Base-by-base conservation (phyloP, 2,888 invertebrate species). In the Sphaerophoria taeniata region DNA sequence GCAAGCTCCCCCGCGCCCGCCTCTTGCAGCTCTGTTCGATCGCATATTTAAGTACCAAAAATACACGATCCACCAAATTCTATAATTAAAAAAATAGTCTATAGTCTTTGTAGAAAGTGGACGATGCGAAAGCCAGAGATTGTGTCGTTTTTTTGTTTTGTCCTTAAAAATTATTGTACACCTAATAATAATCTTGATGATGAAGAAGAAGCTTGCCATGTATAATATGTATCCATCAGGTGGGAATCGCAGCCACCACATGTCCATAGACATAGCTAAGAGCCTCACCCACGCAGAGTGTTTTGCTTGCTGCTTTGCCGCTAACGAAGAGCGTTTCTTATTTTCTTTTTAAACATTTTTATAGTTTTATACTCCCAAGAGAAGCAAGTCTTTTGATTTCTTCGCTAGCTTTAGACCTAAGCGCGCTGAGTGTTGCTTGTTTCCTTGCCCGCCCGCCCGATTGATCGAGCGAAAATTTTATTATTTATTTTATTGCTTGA, bases 181-280 rank as follows among this genome's bases (percentile, higher is more conserved):
- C 85, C 85, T 85, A 85, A 85, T 85, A 81, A 85, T 85, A 85
- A 85, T 85, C 58, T 81, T 69, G 85, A 85, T 85, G 85, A 85
- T 85, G 73, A 85, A 85, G 70, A 85, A 85, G 85, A 80, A 55
- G 72, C 80, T 76, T 80, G 79, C 80, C 71, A 72, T 76, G 72
- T 56, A 72, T 76, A 43, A 72, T 85, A 70, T 81, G 73, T 85
- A 85, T 85, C 67, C 73, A 75, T 85, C 85, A 85, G 81, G 76
- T 85, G 81, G 81, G 75, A 73, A 85, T 53, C 60, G 60, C 39
- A 39, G 60, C 60, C 60, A 24, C 60, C 39, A 24, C 2, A 24
- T 1, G 2, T 2, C 1, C 24, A 24, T 24, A 24, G 24, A 1
- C 24, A 24, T 24, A 24, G 24, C 24, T 24, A 24, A 24, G 1